phyloP scores from a whole-genome alignment of 2,113 vertebrate genomes.

The Asarcornis scutulata region DNA sequence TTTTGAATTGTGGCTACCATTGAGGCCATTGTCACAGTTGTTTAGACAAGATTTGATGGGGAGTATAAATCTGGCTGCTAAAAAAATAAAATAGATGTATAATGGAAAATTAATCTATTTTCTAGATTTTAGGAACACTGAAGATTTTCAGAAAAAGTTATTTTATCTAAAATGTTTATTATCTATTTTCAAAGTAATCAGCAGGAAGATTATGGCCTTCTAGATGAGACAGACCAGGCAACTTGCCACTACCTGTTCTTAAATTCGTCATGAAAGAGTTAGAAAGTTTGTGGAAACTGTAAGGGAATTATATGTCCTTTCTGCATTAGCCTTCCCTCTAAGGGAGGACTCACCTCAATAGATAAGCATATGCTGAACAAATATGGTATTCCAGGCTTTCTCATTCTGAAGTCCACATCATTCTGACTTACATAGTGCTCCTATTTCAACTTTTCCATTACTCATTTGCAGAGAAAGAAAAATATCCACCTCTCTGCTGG shows the following conservation, averaged over 20 bases:
- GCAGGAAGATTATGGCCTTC: neutral
- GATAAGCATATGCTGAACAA: neutral
- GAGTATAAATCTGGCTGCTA: neutral
- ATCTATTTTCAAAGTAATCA: neutral
- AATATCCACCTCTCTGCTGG: neutral
- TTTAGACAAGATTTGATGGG: neutral
- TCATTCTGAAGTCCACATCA: neutral
- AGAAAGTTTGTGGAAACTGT: neutral
- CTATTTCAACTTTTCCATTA: neutral
- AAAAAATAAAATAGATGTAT: neutral
- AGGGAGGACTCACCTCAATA: neutral
- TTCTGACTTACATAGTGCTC: neutral
- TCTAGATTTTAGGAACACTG: neutral
- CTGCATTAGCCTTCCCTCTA: neutral
- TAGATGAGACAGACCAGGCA: neutral
- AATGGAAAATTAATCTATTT: neutral
- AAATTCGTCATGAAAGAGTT: neutral
- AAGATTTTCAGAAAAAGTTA: neutral
- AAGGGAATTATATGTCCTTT: neutral
- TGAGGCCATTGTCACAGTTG: neutral
- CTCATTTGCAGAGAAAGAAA: neutral
- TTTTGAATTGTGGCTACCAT: neutral
- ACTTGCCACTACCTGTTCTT: neutral
- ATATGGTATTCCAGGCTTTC: neutral
- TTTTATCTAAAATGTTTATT: neutral